Evolutionary conservation across 37 sponge, comb jelly and placozoan genomes (phyloP).

Genomic region (Beroe ovata): DNA sequence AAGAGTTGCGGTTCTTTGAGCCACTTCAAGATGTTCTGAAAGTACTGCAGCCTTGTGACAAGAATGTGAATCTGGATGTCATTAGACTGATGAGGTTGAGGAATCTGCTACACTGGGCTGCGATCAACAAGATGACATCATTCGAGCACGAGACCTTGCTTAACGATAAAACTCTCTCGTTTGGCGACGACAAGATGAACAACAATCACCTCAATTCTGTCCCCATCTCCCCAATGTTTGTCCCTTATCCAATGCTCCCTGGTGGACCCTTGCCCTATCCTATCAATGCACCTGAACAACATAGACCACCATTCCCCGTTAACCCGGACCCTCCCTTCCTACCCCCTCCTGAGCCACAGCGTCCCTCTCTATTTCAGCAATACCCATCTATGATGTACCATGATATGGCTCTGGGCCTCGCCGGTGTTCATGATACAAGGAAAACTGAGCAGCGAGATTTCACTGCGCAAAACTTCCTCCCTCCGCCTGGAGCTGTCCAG

Average conservation of each 20-base stretch:
- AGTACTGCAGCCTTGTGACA: conserved; percentile 9
- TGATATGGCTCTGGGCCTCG: conserved; percentile 11
- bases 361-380: conserved; percentile 36
- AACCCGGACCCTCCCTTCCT: conserved; percentile 67
- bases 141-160: conserved; percentile 20
- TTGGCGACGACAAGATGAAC: conserved; percentile 32
- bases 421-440: conserved; percentile 41
- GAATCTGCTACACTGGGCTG: conserved; percentile 60
- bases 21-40: conserved; percentile 53
- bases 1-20: conserved; percentile 55
- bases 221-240: conserved; percentile 58
- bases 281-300: conserved; percentile 63
- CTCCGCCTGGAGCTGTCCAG: conserved; percentile 43
- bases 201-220: conserved; percentile 25
- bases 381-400: conserved; percentile 67
- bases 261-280: conserved; percentile 51
- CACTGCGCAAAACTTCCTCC: conserved; percentile 57
- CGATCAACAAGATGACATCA: conserved; percentile 53
- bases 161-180: not conserved
- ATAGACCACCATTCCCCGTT: conserved; percentile 33
- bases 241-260: conserved; percentile 47
- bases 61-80: not conserved
- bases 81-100: conserved; percentile 48
- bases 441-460: conserved; percentile 47
- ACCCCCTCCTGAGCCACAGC: conserved; percentile 35